Conservation (phyloP, 2,113 vertebrate genomes). For the Suncus etruscus region DNA sequence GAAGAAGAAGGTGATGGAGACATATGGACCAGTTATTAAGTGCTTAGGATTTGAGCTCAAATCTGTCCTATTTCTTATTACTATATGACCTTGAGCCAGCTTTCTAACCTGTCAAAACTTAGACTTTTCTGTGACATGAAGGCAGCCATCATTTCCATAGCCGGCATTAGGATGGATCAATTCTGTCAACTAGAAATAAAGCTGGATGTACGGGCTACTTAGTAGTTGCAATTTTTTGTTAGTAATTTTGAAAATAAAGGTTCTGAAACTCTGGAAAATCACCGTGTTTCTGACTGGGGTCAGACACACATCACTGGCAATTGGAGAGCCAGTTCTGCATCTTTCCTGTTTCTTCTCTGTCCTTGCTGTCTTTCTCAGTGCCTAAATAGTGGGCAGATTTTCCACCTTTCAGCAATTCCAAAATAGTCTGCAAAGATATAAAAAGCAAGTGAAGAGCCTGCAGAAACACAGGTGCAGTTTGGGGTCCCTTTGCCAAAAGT, state of each 20-base stretch:
- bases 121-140: slow-evolving; percentile 3
- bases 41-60: neutral
- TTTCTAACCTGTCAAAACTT: neutral
- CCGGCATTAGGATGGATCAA: neutral
- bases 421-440: slow-evolving; percentile 56
- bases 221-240: neutral
- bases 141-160: neutral
- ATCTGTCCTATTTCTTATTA: neutral
- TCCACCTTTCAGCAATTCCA: slow-evolving; percentile 73
- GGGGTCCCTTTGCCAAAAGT: slow-evolving; percentile 69
- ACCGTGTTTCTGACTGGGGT: neutral
- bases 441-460: slow-evolving; percentile 77
- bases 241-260: neutral
- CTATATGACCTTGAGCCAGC: neutral
- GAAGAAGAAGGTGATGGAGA: neutral
- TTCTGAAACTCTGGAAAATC: neutral
- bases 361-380: slow-evolving; percentile 19
- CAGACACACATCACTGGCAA: no score
- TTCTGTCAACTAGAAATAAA: neutral
- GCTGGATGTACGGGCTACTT: neutral
- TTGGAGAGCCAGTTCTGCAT: neutral
- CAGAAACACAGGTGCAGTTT: slow-evolving; percentile 74
- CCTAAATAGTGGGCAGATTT: slow-evolving; percentile 48
- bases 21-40: neutral
- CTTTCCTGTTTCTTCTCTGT: neutral